phyloP scores from a whole-genome alignment of 2,888 invertebrate species.

The Leptinotarsa tumamoca region DNA sequence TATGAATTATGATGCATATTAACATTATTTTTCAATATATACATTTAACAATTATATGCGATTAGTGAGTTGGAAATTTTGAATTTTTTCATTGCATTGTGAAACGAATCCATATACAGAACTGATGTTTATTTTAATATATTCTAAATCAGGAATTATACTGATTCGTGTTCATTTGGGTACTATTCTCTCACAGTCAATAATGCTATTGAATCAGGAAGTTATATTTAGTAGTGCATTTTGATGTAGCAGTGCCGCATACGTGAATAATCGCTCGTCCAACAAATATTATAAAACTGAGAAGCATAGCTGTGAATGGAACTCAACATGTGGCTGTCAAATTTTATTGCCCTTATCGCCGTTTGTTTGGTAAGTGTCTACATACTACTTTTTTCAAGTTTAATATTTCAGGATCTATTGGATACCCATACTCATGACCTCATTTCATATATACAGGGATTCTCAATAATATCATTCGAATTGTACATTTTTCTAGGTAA shows the following conservation, averaged over 20 bases:
- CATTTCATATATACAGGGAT: too few relatives aligned
- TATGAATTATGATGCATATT: too few relatives aligned
- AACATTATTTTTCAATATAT: too few relatives aligned
- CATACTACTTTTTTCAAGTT: constrained; percentile 16
- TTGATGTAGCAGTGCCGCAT: background rate
- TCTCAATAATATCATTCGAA: too few relatives aligned
- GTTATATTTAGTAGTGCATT: constrained; percentile 16
- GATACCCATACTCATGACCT: constrained; percentile 1
- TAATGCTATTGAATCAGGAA: constrained; percentile 3
- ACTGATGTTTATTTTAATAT: too few relatives aligned
- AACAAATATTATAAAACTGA: constrained; percentile 4
- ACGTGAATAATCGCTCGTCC: background rate
- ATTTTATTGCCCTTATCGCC: constrained; percentile 49
- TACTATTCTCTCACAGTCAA: constrained; percentile 19
- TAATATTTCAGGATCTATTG: background rate
- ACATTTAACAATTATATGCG: too few relatives aligned
- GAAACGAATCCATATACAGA: too few relatives aligned
- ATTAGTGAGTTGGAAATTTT: background rate
- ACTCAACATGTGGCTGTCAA: constrained; percentile 46
- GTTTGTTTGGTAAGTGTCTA: constrained; percentile 51
- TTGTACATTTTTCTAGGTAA: too few relatives aligned
- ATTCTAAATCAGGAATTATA: background rate
- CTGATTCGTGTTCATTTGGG: background rate
- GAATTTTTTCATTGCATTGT: too few relatives aligned
- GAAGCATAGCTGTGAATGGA: constrained; percentile 32